Percentiles rank a stretch among this genome's conserved stretches.
phyloP scores from a whole-genome alignment of 2,888 invertebrate genomes.

The Callinectes sapidus region DNA sequence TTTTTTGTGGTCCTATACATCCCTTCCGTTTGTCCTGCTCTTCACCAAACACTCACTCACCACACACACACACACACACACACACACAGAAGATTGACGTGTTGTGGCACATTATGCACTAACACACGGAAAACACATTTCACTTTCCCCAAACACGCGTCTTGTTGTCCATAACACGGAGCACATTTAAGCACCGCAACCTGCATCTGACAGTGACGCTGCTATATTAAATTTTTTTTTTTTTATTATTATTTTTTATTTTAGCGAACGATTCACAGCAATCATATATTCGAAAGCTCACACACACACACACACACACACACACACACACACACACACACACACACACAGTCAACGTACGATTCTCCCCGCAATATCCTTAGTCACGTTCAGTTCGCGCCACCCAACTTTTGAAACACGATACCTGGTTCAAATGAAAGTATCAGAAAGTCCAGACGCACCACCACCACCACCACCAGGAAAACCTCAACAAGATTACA shows the following conservation, averaged over 20 bases:
- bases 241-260: too few relatives aligned
- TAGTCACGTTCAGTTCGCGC: not conserved
- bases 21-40: not conserved
- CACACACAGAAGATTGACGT: not conserved
- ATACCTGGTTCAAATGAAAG: not conserved
- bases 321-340: slow-evolving; percentile 40
- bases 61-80: slow-evolving; percentile 1
- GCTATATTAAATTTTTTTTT: too few relatives aligned
- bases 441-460: not conserved
- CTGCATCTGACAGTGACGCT: too few relatives aligned
- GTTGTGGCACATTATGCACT: not conserved
- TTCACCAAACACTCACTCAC: not conserved
- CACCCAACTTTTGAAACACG: not conserved
- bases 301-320: slow-evolving; percentile 32
- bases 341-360: not conserved
- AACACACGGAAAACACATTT: not conserved
- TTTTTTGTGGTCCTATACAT: too few relatives aligned
- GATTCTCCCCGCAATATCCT: too few relatives aligned
- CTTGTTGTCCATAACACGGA: too few relatives aligned
- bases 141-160: too few relatives aligned
- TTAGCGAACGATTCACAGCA: too few relatives aligned
- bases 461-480: too few relatives aligned
- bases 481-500: too few relatives aligned
- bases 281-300: not conserved
- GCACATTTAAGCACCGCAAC: too few relatives aligned